phyloP scores from a whole-genome alignment of 2,797 vertebrate species.

The Tinamus major region DNA sequence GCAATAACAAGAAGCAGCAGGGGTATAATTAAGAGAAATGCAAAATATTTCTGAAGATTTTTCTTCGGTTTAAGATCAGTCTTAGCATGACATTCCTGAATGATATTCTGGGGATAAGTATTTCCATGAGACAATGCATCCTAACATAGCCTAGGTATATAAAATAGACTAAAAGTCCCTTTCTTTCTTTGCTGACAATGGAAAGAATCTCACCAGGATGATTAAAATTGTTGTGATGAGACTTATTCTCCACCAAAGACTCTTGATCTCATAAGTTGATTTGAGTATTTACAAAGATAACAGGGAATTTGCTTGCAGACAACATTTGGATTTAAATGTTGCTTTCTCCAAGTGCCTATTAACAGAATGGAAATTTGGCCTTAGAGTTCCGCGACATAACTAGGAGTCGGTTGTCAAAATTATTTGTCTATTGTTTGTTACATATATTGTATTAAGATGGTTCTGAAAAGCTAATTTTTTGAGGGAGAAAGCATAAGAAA shows the following conservation, averaged over 20 bases:
- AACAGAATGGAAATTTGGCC: background rate
- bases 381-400: background rate
- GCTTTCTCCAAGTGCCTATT: background rate
- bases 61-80: background rate
- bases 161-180: background rate
- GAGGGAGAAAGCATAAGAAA: background rate
- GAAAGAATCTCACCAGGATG: background rate
- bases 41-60: background rate
- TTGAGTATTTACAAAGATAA: background rate
- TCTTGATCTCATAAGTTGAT: background rate
- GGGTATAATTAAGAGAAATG: background rate
- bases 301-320: background rate
- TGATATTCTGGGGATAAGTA: background rate
- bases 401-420: background rate
- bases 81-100: background rate
- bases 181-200: background rate
- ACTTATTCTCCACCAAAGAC: background rate
- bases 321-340: background rate
- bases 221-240: background rate
- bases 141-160: background rate
- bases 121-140: background rate
- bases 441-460: background rate
- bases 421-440: background rate
- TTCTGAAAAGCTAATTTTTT: background rate
- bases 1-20: background rate